A percentile compares a stretch with the other conserved stretches of the same genome.
Evolutionary conservation across 2,113 vertebrate genomes (phyloP).

Genomic region (Trogon melanurus): DNA sequence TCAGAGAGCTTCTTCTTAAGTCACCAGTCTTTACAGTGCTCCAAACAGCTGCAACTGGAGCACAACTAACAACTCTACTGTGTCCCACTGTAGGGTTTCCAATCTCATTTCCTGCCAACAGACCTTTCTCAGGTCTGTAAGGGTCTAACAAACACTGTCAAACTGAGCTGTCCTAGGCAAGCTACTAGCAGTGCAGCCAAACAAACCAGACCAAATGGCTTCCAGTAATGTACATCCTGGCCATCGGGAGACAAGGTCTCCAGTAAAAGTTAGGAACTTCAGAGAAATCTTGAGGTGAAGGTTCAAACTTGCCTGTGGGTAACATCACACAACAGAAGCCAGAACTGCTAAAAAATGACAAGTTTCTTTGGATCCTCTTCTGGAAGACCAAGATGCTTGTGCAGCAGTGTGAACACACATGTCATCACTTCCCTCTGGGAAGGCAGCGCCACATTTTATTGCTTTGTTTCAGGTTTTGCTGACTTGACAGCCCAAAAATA

Average conservation of each 20-base stretch:
- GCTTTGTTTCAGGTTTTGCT: constrained; percentile 41
- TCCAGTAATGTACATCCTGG: neutral
- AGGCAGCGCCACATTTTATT: neutral
- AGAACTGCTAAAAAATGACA: neutral
- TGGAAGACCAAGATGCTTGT: neutral
- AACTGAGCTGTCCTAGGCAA: neutral
- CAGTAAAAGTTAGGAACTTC: neutral
- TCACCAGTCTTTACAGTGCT: neutral
- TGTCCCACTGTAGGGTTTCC: neutral
- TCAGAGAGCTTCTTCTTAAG: neutral
- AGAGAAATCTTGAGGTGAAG: neutral
- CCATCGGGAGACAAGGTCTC: neutral
- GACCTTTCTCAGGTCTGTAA: neutral
- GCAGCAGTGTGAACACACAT: neutral
- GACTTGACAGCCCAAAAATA: neutral
- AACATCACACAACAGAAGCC: neutral
- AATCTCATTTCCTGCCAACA: neutral
- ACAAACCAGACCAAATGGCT: neutral
- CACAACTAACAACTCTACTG: neutral
- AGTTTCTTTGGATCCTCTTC: neutral
- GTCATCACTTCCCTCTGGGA: constrained; percentile 9
- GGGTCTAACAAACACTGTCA: neutral
- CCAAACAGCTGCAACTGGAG: neutral
- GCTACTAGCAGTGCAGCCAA: neutral
- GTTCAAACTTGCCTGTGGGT: neutral